phyloP scores from a whole-genome alignment of 2,797 vertebrate genomes.

The Forpus xanthops region DNA sequence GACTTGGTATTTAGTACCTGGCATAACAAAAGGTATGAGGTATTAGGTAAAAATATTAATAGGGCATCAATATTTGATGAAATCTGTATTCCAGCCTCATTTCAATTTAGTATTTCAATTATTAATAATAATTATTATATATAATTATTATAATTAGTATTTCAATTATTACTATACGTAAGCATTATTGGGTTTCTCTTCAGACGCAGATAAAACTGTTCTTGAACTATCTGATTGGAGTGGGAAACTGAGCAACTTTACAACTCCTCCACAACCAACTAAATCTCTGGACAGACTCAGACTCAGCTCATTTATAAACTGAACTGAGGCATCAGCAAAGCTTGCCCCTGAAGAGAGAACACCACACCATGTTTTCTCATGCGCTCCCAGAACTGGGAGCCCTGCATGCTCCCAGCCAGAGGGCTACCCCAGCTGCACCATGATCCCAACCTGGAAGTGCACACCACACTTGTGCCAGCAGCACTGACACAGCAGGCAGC shows the following conservation, averaged over 20 bases:
- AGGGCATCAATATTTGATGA: not conserved
- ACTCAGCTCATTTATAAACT: not conserved
- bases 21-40: not conserved
- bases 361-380: fast-evolving
- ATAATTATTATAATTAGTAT: no score
- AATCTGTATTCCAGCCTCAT: not conserved
- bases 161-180: not conserved
- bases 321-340: not conserved
- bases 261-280: not conserved
- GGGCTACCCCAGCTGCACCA: not conserved
- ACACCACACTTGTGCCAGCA: not conserved
- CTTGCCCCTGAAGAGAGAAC: fast-evolving
- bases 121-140: no score
- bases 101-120: not conserved
- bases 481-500: constrained; percentile 16
- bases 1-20: not conserved
- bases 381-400: fast-evolving
- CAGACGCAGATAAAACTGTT: not conserved
- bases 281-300: not conserved
- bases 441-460: not conserved
- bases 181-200: not conserved
- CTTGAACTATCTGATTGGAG: not conserved
- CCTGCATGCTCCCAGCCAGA: fast-evolving
- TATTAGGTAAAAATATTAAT: not conserved
- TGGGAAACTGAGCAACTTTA: not conserved